Conservation (phyloP, 2,113 vertebrate genomes). For the Sinocyclocheilus grahami region DNA sequence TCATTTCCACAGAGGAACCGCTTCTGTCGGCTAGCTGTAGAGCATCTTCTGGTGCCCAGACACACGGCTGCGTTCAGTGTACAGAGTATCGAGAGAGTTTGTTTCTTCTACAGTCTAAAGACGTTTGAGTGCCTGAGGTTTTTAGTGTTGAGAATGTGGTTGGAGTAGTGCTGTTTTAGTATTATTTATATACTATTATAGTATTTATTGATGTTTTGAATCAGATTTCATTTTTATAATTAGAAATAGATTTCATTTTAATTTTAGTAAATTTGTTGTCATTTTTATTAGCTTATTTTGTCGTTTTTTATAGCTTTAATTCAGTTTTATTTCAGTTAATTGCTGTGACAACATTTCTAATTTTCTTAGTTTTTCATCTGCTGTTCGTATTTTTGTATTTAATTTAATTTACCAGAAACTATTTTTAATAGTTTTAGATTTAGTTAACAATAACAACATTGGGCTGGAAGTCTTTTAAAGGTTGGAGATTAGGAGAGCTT, state of each 20-base stretch:
- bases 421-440: background rate
- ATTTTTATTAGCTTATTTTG: no score
- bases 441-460: background rate
- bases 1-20: background rate
- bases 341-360: no score
- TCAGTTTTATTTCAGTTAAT: background rate
- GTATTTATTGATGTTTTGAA: background rate
- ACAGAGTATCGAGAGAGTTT: background rate
- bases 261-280: background rate
- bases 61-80: background rate
- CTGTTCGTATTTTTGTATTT: no score
- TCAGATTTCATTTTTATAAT: background rate
- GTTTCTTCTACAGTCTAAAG: background rate
- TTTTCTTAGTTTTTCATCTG: no score
- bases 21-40: constrained; percentile 14
- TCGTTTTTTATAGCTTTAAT: background rate
- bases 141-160: background rate
- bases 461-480: background rate
- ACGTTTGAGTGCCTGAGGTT: background rate
- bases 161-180: background rate
- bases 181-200: background rate
- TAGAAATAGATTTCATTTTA: background rate
- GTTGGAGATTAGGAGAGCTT: background rate
- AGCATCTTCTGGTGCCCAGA: constrained; percentile 27
- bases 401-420: background rate